These are phyloP conservation scores for Alitta virens DNA, from an alignment of 2,888 invertebrate species.

Conservation along the genomic window DNA sequence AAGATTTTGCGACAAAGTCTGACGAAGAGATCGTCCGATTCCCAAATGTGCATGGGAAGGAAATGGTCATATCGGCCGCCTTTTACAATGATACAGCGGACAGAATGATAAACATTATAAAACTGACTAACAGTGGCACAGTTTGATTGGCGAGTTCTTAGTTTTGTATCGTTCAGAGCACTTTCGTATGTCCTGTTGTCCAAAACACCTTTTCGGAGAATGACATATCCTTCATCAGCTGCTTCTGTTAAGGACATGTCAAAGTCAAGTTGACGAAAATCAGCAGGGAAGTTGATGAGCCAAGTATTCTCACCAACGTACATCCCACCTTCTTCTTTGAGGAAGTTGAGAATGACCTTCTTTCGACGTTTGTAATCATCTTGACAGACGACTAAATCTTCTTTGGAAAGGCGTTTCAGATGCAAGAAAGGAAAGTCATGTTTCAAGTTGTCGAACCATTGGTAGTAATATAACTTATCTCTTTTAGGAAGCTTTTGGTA, in stretches of 20 bases:
- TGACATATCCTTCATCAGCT: constrained; percentile 24
- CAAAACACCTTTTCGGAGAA: constrained; percentile 20
- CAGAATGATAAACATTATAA: constrained; percentile 4
- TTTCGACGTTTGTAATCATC: constrained; percentile 6
- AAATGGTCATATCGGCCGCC: constrained; percentile 24
- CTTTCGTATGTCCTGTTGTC: not conserved
- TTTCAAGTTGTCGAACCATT: constrained; percentile 40
- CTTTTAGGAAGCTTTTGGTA: constrained; percentile 28
- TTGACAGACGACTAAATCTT: constrained; percentile 14
- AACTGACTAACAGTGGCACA: constrained; percentile 21
- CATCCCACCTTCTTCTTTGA: constrained; percentile 44
- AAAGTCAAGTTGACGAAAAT: constrained; percentile 19
- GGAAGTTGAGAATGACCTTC: constrained; percentile 20
- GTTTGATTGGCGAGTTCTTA: not conserved
- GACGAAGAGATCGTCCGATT: constrained; percentile 33
- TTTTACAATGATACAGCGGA: constrained; percentile 22
- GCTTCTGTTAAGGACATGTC: constrained; percentile 18
- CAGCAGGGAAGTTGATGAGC: constrained; percentile 25
- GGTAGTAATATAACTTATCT: constrained; percentile 33
- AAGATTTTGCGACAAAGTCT: constrained; percentile 30
- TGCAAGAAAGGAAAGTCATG: constrained; percentile 35
- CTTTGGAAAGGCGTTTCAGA: constrained; percentile 27
- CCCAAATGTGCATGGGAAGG: constrained; percentile 38
- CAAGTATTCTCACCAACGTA: constrained; percentile 37
- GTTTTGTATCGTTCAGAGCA: not conserved